phyloP scores from a whole-genome alignment of 2,888 invertebrate genomes.

The Drosophila meridionalis region DNA sequence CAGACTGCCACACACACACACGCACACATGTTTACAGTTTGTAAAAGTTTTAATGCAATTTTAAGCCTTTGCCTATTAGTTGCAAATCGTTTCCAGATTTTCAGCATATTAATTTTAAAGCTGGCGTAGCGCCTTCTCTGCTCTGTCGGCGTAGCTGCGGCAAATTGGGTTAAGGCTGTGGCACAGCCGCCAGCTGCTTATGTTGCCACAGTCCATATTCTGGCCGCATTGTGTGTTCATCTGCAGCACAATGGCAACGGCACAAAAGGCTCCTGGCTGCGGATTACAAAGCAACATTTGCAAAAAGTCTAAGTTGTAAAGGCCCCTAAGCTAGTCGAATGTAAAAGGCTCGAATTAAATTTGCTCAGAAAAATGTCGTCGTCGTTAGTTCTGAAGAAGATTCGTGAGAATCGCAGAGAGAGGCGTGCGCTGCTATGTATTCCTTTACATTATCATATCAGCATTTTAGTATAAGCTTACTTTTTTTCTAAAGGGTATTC shows the following conservation, averaged over 20 bases:
- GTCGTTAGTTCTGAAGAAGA: background rate
- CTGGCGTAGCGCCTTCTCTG: slow-evolving; percentile 7
- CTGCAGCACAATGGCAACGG: slow-evolving; percentile 52
- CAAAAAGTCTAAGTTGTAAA: slow-evolving; percentile 27
- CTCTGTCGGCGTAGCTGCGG: slow-evolving; percentile 39
- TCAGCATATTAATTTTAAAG: slow-evolving; percentile 70
- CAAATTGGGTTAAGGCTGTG: slow-evolving; percentile 72
- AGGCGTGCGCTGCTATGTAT: too few relatives aligned
- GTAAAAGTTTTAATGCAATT: slow-evolving; percentile 76
- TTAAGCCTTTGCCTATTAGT: slow-evolving; percentile 73
- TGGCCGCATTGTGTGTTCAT: slow-evolving; percentile 44
- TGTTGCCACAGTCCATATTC: slow-evolving; percentile 23
- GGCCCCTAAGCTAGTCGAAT: slow-evolving; percentile 11
- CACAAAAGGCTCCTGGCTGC: slow-evolving; percentile 9
- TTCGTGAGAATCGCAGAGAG: background rate
- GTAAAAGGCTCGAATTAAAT: background rate
- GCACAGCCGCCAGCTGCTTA: slow-evolving; percentile 7
- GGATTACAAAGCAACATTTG: slow-evolving; percentile 63
- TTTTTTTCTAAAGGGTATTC: slow-evolving; percentile 1
- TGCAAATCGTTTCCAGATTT: slow-evolving; percentile 76
- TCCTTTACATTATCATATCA: background rate
- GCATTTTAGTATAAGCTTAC: background rate
- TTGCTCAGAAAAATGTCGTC: background rate
- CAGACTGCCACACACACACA: background rate
- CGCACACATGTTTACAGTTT: slow-evolving; percentile 35